Conservation (phyloP, 2,113 vertebrate species). For the Panthera tigris region DNA sequence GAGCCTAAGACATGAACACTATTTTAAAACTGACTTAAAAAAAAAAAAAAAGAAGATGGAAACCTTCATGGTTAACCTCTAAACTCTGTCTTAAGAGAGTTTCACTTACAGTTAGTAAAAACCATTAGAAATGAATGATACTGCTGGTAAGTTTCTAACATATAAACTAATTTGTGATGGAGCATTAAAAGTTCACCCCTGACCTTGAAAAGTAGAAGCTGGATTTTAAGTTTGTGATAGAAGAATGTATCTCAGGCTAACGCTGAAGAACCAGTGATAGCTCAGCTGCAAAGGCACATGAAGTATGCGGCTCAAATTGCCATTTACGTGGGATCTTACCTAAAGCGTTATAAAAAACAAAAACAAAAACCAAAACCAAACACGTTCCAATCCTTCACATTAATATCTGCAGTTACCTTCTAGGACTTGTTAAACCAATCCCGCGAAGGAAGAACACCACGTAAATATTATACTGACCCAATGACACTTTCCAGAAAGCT, state of each 20-base stretch:
- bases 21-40: neutral
- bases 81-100: neutral
- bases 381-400: neutral
- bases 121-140: conserved; percentile 9
- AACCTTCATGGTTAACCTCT: neutral
- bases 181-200: conserved; percentile 6
- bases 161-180: conserved; percentile 11
- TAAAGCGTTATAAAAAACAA: neutral
- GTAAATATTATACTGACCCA: neutral
- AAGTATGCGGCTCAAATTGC: neutral
- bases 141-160: neutral
- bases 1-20: neutral
- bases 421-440: neutral
- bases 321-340: neutral
- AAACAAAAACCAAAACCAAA: neutral
- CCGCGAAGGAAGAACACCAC: neutral
- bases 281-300: neutral
- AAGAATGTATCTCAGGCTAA: neutral
- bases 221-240: neutral
- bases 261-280: neutral
- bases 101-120: neutral
- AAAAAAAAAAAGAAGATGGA: neutral
- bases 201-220: conserved; percentile 36
- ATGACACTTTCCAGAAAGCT: neutral
- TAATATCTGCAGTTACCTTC: neutral